Conservation (phyloP, 2,113 vertebrate genomes). For the Nothocercus nigrocapillus region DNA sequence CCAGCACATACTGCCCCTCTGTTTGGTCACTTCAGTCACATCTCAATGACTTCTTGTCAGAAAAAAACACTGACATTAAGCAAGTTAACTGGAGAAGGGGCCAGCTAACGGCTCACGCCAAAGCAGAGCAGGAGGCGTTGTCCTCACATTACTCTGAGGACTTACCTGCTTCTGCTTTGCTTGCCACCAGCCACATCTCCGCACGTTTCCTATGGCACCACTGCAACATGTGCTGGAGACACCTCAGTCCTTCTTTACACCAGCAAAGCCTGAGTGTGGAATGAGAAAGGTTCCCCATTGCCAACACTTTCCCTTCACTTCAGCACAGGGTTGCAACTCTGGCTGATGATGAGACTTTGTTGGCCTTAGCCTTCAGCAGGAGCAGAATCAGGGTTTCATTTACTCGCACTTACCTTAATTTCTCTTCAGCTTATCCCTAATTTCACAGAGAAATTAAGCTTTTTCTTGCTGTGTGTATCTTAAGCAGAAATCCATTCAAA, state of each 20-base stretch:
- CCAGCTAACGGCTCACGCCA: neutral
- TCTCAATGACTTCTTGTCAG: neutral
- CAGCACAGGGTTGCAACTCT: neutral
- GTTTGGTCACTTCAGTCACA: neutral
- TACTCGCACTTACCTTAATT: neutral
- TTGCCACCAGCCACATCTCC: neutral
- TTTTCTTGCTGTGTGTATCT: slow-evolving; percentile 43
- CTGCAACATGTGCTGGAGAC: neutral
- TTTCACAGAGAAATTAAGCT: slow-evolving; percentile 4
- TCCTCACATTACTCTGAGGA: neutral
- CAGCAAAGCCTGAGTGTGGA: neutral
- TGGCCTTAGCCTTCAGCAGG: neutral
- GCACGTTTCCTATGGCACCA: neutral
- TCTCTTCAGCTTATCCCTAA: neutral
- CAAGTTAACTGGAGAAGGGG: neutral
- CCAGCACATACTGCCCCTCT: neutral
- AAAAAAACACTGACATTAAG: neutral
- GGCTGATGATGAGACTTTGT: neutral
- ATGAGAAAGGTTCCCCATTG: neutral
- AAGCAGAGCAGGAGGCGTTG: neutral
- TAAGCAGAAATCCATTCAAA: slow-evolving; percentile 38
- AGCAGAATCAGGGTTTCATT: neutral
- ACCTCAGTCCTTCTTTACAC: neutral
- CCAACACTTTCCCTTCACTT: neutral
- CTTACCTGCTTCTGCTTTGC: neutral